These are phyloP conservation scores for Drosophila mulleri DNA, from an alignment of 2,888 invertebrate species.

Conservation along the genomic window DNA sequence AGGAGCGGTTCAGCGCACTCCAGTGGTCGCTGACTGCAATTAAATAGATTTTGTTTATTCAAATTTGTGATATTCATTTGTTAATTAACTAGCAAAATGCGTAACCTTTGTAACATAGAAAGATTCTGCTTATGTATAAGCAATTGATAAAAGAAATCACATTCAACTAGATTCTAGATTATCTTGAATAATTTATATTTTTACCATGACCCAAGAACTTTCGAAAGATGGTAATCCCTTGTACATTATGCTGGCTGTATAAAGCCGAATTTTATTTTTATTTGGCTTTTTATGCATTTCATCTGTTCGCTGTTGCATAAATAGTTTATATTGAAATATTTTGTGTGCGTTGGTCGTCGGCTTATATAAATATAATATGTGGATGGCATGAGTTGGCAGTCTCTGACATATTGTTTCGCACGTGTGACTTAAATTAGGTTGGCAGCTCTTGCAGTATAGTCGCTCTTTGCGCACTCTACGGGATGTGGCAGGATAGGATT, in stretches of 20 bases:
- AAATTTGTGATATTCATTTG: too few relatives aligned
- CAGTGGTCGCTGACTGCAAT: background rate
- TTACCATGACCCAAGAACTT: too few relatives aligned
- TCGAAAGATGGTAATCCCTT: too few relatives aligned
- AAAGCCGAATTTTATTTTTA: too few relatives aligned
- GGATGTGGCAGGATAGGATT: conserved; percentile 1
- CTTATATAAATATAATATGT: conserved; percentile 11
- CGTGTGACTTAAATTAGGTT: conserved; percentile 54
- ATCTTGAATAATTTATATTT: background rate
- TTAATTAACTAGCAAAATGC: background rate
- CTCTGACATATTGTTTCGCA: conserved; percentile 41
- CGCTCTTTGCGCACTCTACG: conserved; percentile 51
- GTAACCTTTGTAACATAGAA: too few relatives aligned
- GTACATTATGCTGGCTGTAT: too few relatives aligned
- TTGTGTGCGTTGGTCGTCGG: conserved; percentile 43
- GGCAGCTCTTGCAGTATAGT: conserved; percentile 68
- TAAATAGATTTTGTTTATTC: background rate
- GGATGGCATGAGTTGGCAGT: conserved; percentile 47
- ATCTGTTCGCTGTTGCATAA: background rate
- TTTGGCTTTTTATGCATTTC: too few relatives aligned
- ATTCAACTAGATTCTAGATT: background rate
- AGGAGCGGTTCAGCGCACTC: background rate
- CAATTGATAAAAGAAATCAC: too few relatives aligned
- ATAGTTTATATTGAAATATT: conserved; percentile 25
- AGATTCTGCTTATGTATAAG: background rate